Base-by-base conservation (phyloP, 1,140 invertebrate species). In the Drosophila parabipectinata region DNA sequence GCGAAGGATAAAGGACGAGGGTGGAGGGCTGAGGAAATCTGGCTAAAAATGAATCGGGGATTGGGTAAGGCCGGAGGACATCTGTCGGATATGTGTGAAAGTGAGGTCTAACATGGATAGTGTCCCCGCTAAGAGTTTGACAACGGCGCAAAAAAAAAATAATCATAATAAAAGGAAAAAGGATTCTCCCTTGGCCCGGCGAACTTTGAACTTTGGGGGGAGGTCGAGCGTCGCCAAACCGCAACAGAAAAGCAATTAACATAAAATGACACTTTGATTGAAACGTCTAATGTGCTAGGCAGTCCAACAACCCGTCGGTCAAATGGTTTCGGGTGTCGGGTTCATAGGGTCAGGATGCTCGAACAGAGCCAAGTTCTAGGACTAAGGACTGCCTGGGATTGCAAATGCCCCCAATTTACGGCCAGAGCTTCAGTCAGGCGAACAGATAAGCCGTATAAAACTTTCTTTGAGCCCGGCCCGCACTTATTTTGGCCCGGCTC, bases 191-290 rank as follows among this genome's bases (percentile, higher is more conserved):
- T 62, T 53, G 59, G 57, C 8, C 48, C 30, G 48, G n/a, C 44
- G 76, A 60, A 67, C 71, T 69, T 69, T 77, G 68, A 72, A 68
- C 74, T 77, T 64, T 76, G 32, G 4, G 45, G 14, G 62, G n/a
- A n/a, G 50, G 44, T 55, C 37, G 58, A 55, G 48, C 77, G 39
- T 45, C 55, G 60, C 41, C 26, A 66, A 64, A 64, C 64, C 74
- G 66, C 73, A 80, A 64, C 55, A 68, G 50, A 59, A 66, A 67
- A 61, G 45, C 81, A 85, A 60, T 58, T 74, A 72, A 82, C 63
- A 72, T 71, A 53, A 68, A 77, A 68, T 58, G 68, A 63, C 66
- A 81, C 53, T 60, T 77, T 69, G 77, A 85, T 74, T 61, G 73
- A 62, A 62, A 67, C 57, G 78, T 59, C 61, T 79, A 63, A 71